These are phyloP conservation scores for Saimiri boliviensis DNA, from an alignment of 2,113 vertebrate species.

Conservation along the genomic window DNA sequence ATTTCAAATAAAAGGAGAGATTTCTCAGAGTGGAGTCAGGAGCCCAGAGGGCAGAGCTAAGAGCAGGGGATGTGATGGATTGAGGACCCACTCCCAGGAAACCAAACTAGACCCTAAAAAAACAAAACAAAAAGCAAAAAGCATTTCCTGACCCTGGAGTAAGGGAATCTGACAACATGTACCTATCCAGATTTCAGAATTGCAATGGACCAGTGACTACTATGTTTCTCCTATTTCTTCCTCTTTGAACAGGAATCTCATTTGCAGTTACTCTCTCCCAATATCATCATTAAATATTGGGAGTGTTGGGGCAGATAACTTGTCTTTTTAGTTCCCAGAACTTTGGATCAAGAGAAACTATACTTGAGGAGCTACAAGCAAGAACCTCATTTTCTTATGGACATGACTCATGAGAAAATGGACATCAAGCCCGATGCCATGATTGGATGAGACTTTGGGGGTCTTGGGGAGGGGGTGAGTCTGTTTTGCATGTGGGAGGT, in stretches of 20 bases:
- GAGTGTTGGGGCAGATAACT: slow-evolving; percentile 56
- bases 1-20: slow-evolving; percentile 2
- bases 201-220: neutral
- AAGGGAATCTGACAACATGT: neutral
- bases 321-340: slow-evolving; percentile 69
- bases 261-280: slow-evolving; percentile 16
- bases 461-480: slow-evolving; percentile 67
- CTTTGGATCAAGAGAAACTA: slow-evolving; percentile 52
- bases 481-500: slow-evolving; percentile 66
- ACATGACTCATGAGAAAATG: slow-evolving; percentile 56
- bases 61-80: neutral
- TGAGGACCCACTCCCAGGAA: neutral
- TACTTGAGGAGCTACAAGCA: neutral
- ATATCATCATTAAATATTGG: slow-evolving; percentile 31
- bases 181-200: slow-evolving; percentile 22
- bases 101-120: neutral
- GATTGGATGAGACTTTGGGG: slow-evolving; percentile 68
- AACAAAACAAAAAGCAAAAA: neutral
- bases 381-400: slow-evolving; percentile 23
- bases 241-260: slow-evolving; percentile 26
- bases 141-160: neutral
- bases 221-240: neutral
- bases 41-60: neutral
- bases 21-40: neutral
- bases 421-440: slow-evolving; percentile 57